These are phyloP conservation scores for Saturnia japonica DNA, from an alignment of 2,888 invertebrate genomes.

Conservation along the genomic window DNA sequence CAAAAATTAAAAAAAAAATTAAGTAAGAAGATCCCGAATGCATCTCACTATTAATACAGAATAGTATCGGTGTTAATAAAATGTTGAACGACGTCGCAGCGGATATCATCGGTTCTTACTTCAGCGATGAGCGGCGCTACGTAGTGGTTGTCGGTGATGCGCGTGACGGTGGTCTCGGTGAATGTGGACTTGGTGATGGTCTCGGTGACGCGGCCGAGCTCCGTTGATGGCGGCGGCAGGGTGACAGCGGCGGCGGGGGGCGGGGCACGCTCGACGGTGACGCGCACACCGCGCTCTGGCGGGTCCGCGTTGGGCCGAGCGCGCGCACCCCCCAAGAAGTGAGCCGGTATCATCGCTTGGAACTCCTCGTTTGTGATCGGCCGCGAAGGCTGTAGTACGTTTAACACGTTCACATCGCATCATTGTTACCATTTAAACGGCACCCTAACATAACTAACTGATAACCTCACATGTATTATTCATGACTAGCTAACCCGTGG, in stretches of 20 bases:
- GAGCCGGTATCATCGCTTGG: constrained; percentile 96
- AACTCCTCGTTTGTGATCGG: constrained; percentile 96
- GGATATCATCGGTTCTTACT: constrained; percentile 79
- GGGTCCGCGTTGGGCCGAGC: constrained; percentile 47
- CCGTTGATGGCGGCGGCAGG: constrained; percentile 92
- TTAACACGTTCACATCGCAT: constrained; percentile 79
- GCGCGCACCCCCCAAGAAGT: constrained; percentile 85
- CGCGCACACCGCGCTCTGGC: constrained; percentile 85
- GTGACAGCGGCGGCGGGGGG: constrained; percentile 83
- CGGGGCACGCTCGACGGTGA: constrained; percentile 89
- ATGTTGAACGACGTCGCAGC: constrained; percentile 6
- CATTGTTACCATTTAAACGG: constrained; percentile 34
- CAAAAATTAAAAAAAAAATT: not conserved
- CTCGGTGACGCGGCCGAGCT: constrained; percentile 94
- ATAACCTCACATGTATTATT: not conserved
- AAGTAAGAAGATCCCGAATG: not conserved
- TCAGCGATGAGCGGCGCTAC: constrained; percentile 93
- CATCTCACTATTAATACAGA: not conserved
- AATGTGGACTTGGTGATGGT: constrained; percentile 97
- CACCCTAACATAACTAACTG: not conserved
- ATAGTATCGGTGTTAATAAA: not conserved
- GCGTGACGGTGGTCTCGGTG: constrained; percentile 96
- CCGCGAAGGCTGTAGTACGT: constrained; percentile 85
- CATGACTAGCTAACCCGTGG: not conserved
- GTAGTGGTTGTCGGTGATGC: constrained; percentile 96